phyloP scores from a whole-genome alignment of 2,113 vertebrate species.

The Heptranchias perlo region DNA sequence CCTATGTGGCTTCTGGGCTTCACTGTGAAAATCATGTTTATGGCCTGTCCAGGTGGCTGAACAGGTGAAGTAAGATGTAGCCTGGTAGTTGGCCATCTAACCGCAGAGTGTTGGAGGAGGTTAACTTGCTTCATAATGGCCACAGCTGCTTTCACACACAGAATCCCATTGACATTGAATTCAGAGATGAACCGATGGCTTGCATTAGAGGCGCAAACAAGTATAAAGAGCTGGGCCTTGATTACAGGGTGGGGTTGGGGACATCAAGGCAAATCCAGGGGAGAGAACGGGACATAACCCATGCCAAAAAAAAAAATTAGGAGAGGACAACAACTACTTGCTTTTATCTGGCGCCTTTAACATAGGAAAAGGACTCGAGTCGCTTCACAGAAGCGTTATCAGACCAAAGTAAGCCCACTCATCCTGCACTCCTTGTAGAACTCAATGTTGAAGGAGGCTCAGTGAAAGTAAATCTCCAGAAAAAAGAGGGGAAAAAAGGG shows the following conservation, averaged over 20 bases:
- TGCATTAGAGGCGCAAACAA: background rate
- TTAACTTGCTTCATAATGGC: background rate
- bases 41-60: background rate
- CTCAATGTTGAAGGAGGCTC: background rate
- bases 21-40: background rate
- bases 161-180: background rate
- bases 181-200: background rate
- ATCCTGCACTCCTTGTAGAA: background rate
- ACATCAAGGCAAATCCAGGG: too few relatives aligned
- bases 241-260: background rate
- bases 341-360: background rate
- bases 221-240: background rate
- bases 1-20: background rate
- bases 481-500: background rate
- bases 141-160: background rate
- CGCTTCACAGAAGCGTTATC: background rate
- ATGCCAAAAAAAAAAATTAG: background rate
- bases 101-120: background rate
- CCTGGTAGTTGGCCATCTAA: background rate
- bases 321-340: background rate
- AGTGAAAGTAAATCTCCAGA: background rate
- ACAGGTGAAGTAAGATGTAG: background rate
- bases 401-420: background rate
- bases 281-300: too few relatives aligned
- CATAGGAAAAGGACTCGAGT: background rate